A percentile compares a stretch with the other conserved stretches of the same genome.
Conservation (phyloP, 2,113 vertebrate genomes). For the Oreochromis spilurus region DNA sequence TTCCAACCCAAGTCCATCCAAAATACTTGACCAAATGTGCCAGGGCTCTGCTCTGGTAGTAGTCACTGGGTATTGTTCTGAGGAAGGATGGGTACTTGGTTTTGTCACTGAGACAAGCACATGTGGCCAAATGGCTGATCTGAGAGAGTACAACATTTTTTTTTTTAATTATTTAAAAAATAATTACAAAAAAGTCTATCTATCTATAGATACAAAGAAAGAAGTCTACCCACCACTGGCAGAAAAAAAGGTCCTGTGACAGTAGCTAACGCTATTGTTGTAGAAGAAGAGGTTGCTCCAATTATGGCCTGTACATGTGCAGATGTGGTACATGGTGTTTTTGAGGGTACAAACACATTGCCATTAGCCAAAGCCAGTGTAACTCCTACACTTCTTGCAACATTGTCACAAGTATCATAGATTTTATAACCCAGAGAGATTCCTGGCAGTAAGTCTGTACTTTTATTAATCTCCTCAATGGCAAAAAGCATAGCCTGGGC, state of each 20-base stretch:
- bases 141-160: too few species aligned
- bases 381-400: not conserved
- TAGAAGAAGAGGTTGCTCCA: constrained; percentile 66
- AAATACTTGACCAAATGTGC: constrained; percentile 62
- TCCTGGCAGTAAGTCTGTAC: not conserved
- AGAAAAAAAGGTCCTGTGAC: constrained; percentile 63
- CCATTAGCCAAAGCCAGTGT: constrained; percentile 62
- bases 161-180: too few species aligned
- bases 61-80: constrained; percentile 2
- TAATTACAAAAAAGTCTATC: too few species aligned
- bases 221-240: constrained; percentile 56
- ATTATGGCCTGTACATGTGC: constrained; percentile 65
- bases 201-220: too few species aligned
- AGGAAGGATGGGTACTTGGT: not conserved
- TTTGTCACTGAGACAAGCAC: not conserved
- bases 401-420: not conserved
- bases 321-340: constrained; percentile 34
- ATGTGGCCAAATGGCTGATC: rapidly evolving
- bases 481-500: not conserved
- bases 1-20: constrained; percentile 68
- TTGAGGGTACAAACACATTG: not conserved
- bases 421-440: not conserved
- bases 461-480: not conserved
- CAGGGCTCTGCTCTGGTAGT: constrained; percentile 61
- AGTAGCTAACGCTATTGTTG: constrained; percentile 61